Evolutionary conservation across 1,140 invertebrate species (phyloP).

Genomic region (Bombyx mori): ASM3026992v2 NC_085124.1:3260001-3260500

Average conservation of each 20-base stretch:
- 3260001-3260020: constrained; percentile 79
- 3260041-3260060: constrained; percentile 90
- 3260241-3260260: constrained; percentile 93
- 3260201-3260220: constrained; percentile 94
- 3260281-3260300: constrained; percentile 93
- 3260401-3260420: constrained; percentile 66
- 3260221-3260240: constrained; percentile 92
- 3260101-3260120: constrained; percentile 94
- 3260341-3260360: constrained; percentile 12
- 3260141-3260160: constrained; percentile 93
- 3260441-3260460: constrained; percentile 68
- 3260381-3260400: constrained; percentile 56
- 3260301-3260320: constrained; percentile 40
- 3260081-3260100: constrained; percentile 91
- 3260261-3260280: constrained; percentile 97
- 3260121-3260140: constrained; percentile 86
- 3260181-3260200: constrained; percentile 93
- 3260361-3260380: constrained; percentile 38
- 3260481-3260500: constrained; percentile 22
- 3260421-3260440: constrained; percentile 68
- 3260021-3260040: constrained; percentile 93
- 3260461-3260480: constrained; percentile 41
- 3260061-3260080: constrained; percentile 97
- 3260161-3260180: constrained; percentile 87
- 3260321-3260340: constrained; percentile 31